Evolutionary conservation across 2,888 invertebrate species (phyloP), one percentile per base, ranked within the genome.

Genomic region (Eulithis prunata): DNA sequence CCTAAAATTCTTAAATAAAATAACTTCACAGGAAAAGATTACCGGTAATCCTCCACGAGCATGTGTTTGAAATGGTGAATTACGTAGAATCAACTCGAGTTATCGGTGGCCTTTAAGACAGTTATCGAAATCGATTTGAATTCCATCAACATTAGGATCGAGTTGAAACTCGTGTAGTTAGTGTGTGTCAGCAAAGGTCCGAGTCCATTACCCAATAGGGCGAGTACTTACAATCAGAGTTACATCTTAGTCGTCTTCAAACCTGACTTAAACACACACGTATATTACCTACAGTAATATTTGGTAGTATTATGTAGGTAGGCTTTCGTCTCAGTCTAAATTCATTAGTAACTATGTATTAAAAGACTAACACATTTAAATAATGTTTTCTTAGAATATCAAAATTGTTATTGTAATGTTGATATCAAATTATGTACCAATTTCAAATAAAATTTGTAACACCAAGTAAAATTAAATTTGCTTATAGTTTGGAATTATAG

Each of bases 141-240:
- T 83, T 81, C 75, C 61, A 76, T 74, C 76, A 72, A 78, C 79
- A 77, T 75, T 43, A 49, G 38, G 41, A 38, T 36, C 10, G 51
- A 65, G 81, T 81, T 75, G 75, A 75, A 80, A 77, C 75, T 79
- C 75, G 75, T 79, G 76, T 68, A 78, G 74, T 72, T 76, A 74
- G 74, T 74, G 68, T 73, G 70, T 80, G 82, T 84, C 85, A 81
- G 80, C 75, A 72, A 77, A 78, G 81, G 80, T 79, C 81, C 78
- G 72, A 75, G 73, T 75, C 70, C 59, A 71, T 74, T 75, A 75
- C 67, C 52, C 56, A 60, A 49, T 47, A 52, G 36, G 10, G 57
- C 1, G 32, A 60, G 56, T 64, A 45, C 49, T 61, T 28, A 12
- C n/a, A 12, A 62, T 8, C 59, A 66, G 59, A 41, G 47, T 36